Percentiles rank a stretch among this genome's conserved stretches.
Conservation (phyloP, 2,113 vertebrate genomes). For the Phrynocephalus versicolor region DNA sequence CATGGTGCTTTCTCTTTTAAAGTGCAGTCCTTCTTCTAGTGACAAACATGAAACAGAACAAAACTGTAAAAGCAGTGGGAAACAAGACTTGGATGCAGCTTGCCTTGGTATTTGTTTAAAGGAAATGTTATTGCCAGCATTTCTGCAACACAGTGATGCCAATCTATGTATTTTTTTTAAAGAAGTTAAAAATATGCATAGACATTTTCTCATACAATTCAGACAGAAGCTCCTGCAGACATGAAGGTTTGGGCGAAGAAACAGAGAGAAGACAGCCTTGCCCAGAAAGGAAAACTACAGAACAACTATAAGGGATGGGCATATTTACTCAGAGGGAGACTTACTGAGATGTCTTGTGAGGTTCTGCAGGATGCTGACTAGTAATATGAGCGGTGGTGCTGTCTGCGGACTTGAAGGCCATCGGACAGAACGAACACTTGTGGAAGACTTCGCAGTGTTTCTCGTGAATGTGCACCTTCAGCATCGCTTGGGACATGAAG, state of each 20-base stretch:
- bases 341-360: conserved; percentile 86
- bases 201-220: neutral
- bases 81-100: neutral
- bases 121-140: neutral
- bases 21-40: too few species aligned
- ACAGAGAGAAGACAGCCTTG: neutral
- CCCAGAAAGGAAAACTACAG: neutral
- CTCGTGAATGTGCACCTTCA: conserved; percentile 91
- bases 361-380: conserved; percentile 81
- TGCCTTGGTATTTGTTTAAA: neutral
- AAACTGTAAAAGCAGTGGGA: neutral
- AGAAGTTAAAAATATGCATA: neutral
- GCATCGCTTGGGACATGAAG: conserved; percentile 85
- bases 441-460: conserved; percentile 93
- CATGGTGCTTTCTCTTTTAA: neutral
- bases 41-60: neutral
- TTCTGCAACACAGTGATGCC: neutral
- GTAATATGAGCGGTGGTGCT: conserved; percentile 83
- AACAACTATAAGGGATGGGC: neutral
- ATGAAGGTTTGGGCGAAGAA: neutral
- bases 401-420: conserved; percentile 91
- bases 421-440: conserved; percentile 91
- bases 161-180: neutral
- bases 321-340: conserved; percentile 46
- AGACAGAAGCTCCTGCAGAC: neutral